Evolutionary conservation across 2,113 vertebrate genomes (phyloP).

Genomic region (Ceratotherium simum): DNA sequence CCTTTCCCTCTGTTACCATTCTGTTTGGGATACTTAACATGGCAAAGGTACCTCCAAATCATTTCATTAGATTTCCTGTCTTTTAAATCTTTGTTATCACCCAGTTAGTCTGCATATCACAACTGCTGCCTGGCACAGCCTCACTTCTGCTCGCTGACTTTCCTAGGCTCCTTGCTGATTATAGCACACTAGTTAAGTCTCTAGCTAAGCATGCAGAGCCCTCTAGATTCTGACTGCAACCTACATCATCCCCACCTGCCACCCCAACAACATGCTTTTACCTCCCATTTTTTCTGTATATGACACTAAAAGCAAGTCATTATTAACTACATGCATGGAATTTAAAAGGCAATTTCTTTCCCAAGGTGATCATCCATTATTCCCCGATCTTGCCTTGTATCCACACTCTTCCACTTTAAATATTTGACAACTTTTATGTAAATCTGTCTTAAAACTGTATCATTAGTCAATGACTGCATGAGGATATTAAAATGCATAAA

Average conservation of each 20-base stretch:
- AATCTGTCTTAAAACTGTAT: background rate
- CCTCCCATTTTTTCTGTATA: background rate
- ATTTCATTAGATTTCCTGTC: background rate
- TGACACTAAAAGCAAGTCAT: background rate
- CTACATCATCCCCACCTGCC: background rate
- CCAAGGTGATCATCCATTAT: background rate
- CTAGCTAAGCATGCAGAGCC: background rate
- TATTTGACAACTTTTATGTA: background rate
- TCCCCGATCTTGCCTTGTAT: background rate
- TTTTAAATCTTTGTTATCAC: background rate
- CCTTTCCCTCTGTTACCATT: background rate
- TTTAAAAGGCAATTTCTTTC: constrained; percentile 2
- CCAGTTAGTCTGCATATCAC: background rate
- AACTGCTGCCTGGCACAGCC: background rate
- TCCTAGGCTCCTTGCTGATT: background rate
- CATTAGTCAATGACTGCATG: background rate
- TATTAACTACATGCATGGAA: background rate
- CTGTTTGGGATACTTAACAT: background rate
- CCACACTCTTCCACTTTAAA: background rate
- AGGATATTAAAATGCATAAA: background rate
- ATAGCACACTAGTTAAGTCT: background rate
- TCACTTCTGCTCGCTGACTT: background rate
- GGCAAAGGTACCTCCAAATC: background rate
- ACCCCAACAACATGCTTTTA: background rate
- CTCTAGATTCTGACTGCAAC: background rate